Percentiles rank a stretch among this genome's conserved stretches.
phyloP scores from a whole-genome alignment of 2,888 invertebrate species.

The Philhelius pedissequus region DNA sequence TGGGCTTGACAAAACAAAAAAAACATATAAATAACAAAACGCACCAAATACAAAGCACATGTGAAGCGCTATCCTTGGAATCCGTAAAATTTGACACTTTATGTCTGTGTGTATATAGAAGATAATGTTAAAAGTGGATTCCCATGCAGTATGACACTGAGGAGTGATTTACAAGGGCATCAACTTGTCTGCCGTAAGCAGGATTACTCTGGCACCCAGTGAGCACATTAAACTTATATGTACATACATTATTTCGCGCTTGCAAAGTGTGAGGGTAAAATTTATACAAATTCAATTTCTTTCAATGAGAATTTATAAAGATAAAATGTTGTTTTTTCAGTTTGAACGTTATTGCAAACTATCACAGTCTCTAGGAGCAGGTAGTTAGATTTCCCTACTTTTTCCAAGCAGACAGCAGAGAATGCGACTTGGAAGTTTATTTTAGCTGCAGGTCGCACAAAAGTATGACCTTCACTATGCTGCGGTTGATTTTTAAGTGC shows the following conservation, averaged over 20 bases:
- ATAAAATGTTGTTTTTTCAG: not conserved
- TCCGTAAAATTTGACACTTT: slow-evolving; percentile 48
- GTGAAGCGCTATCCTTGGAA: slow-evolving; percentile 15
- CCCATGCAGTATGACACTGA: slow-evolving; percentile 46
- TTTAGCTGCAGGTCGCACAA: no score
- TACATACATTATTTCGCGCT: not conserved
- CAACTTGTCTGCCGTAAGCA: slow-evolving; percentile 64
- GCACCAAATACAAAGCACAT: not conserved
- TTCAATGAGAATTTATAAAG: no score
- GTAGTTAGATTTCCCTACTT: not conserved
- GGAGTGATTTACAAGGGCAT: slow-evolving; percentile 65
- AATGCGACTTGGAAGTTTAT: not conserved
- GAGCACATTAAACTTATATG: slow-evolving; percentile 28
- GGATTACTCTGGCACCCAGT: slow-evolving; percentile 58
- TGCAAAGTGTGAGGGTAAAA: not conserved
- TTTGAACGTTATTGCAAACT: not conserved
- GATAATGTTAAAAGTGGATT: slow-evolving; percentile 58
- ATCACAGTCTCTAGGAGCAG: not conserved
- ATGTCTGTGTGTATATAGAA: slow-evolving; percentile 16
- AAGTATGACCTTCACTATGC: no score
- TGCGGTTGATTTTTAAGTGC: no score
- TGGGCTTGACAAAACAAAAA: not conserved
- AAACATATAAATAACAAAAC: not conserved
- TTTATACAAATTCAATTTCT: slow-evolving; percentile 54
- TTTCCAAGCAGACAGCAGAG: not conserved